phyloP scores from a whole-genome alignment of 2,888 invertebrate genomes.

The Boloria euphrosyne region DNA sequence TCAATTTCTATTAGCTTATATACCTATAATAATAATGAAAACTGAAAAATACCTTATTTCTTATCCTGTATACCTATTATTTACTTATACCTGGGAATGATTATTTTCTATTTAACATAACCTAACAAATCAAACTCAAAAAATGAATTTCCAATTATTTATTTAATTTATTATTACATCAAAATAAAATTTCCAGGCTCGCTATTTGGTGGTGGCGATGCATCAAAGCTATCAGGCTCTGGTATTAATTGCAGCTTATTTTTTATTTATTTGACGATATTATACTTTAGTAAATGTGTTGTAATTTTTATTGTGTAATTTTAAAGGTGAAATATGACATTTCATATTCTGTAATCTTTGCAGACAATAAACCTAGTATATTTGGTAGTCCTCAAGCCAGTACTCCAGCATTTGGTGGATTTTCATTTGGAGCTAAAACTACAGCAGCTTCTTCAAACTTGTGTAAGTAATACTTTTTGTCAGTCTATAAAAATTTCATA shows the following conservation, averaged over 20 bases:
- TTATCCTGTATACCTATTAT: too few relatives aligned
- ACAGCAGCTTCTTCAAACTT: slow-evolving; percentile 56
- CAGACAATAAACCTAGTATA: slow-evolving; percentile 43
- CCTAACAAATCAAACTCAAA: slow-evolving; percentile 1
- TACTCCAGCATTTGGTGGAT: slow-evolving; percentile 57
- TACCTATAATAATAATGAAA: background rate
- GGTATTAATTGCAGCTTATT: slow-evolving; percentile 48
- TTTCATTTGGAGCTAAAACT: slow-evolving; percentile 64
- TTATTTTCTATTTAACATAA: slow-evolving; percentile 3
- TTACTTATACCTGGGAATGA: too few relatives aligned
- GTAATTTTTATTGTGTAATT: background rate
- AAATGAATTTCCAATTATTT: too few relatives aligned
- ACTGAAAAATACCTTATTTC: too few relatives aligned
- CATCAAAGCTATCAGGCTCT: slow-evolving; percentile 57
- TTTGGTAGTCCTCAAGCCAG: slow-evolving; percentile 50
- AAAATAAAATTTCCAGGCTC: slow-evolving; percentile 53
- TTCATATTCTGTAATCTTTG: slow-evolving; percentile 9
- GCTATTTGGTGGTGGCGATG: slow-evolving; percentile 70
- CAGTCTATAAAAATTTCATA: background rate
- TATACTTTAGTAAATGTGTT: background rate
- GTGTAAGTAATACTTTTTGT: slow-evolving; percentile 55
- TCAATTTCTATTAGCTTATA: background rate
- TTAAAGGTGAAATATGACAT: too few relatives aligned
- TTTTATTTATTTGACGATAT: slow-evolving; percentile 3
- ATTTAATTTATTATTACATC: too few relatives aligned